Evolutionary conservation across 1,140 invertebrate genomes (phyloP).

Genomic region (Drosophila orosa): DNA sequence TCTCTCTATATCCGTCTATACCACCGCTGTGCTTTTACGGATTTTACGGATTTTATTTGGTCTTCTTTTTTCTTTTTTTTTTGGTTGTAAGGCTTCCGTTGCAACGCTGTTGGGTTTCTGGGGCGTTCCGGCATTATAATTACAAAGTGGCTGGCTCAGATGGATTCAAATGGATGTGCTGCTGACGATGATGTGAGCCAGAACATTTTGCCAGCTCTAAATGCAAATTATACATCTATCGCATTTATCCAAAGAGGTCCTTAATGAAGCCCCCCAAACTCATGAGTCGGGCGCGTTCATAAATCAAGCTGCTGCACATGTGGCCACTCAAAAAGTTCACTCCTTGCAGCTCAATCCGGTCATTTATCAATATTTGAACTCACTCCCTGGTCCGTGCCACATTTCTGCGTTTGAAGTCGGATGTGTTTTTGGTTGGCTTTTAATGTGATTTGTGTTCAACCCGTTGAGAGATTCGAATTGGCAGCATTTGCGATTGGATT

Average conservation of each 20-base stretch:
- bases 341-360: conserved; percentile 21
- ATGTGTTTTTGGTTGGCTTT: conserved; percentile 21
- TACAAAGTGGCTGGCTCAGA: conserved; percentile 40
- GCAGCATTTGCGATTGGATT: conserved; percentile 25
- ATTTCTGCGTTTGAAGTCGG: conserved; percentile 13
- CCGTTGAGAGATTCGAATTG: conserved; percentile 21
- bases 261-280: conserved; percentile 35
- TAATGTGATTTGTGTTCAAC: conserved; percentile 29
- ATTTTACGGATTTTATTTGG: conserved; percentile 28
- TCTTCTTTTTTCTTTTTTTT: conserved; percentile 1
- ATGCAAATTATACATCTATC: conserved; percentile 49
- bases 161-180: conserved; percentile 21
- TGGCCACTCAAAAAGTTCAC: conserved; percentile 40
- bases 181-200: not conserved
- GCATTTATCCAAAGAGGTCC: conserved; percentile 33
- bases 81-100: conserved; percentile 2
- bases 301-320: conserved; percentile 44
- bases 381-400: not conserved
- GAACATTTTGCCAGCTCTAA: conserved; percentile 17
- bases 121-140: conserved; percentile 36
- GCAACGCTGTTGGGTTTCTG: conserved; percentile 16
- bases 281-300: conserved; percentile 23
- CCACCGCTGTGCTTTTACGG: conserved; percentile 10
- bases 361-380: conserved; percentile 45
- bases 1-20: conserved; percentile 14